Conservation (phyloP, 2,888 invertebrate species). For the Himalopsyche anomala region DNA sequence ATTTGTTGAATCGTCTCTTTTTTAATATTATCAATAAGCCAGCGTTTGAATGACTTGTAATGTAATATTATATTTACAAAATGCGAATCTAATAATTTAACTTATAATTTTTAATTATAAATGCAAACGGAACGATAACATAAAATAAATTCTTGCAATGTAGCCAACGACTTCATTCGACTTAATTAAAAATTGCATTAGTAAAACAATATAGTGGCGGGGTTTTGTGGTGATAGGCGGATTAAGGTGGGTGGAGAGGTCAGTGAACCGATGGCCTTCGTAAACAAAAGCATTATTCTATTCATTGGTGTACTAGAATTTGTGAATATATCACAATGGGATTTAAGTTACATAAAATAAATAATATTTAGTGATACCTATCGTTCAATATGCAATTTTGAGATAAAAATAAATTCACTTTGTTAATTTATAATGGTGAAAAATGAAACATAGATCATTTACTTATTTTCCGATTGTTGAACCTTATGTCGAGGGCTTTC, state of each 20-base stretch:
- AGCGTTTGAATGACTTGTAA: background rate
- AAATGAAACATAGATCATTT: no score
- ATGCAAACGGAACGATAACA: no score
- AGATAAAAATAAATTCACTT: background rate
- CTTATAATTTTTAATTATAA: no score
- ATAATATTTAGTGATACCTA: background rate
- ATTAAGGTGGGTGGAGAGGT: constrained; percentile 24
- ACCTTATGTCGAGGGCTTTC: no score
- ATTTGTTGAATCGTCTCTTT: background rate
- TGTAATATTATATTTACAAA: no score
- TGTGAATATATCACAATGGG: background rate
- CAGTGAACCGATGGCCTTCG: constrained; percentile 1
- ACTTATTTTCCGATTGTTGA: no score
- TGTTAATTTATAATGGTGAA: no score
- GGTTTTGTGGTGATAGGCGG: constrained; percentile 21
- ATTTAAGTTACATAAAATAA: background rate
- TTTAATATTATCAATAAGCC: background rate
- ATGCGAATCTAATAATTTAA: no score
- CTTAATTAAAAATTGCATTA: constrained; percentile 25
- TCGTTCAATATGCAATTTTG: background rate
- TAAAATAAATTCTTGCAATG: background rate
- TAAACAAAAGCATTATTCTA: constrained; percentile 4
- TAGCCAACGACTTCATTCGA: background rate
- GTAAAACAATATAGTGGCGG: constrained; percentile 22
- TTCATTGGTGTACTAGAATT: background rate